Conservation (phyloP, 1,140 invertebrate genomes). For the Drosophila parvula region DNA sequence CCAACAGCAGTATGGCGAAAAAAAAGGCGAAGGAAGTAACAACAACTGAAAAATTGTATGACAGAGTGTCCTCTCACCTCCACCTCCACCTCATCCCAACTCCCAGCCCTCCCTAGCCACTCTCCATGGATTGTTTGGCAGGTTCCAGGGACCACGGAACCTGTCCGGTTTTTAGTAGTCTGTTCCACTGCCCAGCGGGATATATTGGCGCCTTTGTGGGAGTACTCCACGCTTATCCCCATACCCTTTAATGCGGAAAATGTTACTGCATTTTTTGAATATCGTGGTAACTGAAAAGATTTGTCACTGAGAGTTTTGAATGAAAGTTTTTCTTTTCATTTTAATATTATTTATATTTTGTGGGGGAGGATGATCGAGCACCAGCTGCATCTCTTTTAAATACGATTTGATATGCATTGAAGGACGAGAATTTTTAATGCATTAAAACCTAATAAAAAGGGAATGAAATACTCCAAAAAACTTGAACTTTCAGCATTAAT, state of each 20-base stretch:
- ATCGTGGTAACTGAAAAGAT: conserved; percentile 35
- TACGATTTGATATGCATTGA: too few relatives aligned
- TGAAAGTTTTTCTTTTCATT: conserved; percentile 5
- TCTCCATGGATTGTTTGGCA: conserved; percentile 18
- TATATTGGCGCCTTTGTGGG: conserved; percentile 17
- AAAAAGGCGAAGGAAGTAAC: conserved; percentile 30
- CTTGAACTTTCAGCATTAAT: too few relatives aligned
- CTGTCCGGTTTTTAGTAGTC: conserved; percentile 43
- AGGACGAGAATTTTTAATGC: too few relatives aligned
- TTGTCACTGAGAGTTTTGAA: conserved; percentile 14
- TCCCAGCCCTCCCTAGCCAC: too few relatives aligned
- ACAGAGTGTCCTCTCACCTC: conserved; percentile 51
- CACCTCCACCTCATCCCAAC: background rate
- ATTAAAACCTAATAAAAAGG: too few relatives aligned
- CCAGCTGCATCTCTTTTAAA: too few relatives aligned
- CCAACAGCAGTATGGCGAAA: conserved; percentile 42
- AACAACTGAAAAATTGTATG: conserved; percentile 62
- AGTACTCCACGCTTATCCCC: background rate
- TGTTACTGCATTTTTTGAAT: conserved; percentile 5
- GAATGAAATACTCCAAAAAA: too few relatives aligned
- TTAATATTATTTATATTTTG: background rate
- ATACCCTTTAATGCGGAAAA: background rate
- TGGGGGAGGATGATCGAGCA: too few relatives aligned
- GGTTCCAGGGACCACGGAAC: conserved; percentile 38
- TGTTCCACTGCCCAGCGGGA: conserved; percentile 19